A percentile compares a stretch with the other conserved stretches of the same genome.
Evolutionary conservation across 1,140 invertebrate genomes (phyloP).

Genomic region (Eriosoma lanigerum): DNA sequence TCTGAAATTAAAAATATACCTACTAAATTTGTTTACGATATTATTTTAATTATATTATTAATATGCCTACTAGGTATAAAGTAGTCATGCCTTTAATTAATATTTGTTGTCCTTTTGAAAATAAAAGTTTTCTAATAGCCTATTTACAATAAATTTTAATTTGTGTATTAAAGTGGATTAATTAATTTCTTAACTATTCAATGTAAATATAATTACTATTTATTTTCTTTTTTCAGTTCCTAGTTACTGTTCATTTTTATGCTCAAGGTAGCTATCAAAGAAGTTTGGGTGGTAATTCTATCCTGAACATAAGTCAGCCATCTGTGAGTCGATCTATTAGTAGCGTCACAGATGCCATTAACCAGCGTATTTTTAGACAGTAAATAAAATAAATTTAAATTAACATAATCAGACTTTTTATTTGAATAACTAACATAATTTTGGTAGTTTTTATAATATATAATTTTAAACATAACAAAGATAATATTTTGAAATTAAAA

Average conservation of each 20-base stretch:
- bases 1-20: background rate
- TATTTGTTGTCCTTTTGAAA: no score
- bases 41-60: no score
- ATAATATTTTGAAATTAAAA: no score
- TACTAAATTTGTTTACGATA: no score
- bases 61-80: no score
- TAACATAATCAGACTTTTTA: background rate
- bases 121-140: no score
- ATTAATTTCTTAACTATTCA: no score
- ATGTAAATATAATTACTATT: no score
- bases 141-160: no score
- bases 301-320: background rate
- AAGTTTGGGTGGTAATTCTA: background rate
- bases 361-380: background rate
- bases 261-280: background rate
- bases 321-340: background rate
- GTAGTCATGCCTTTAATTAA: no score
- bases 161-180: no score
- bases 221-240: background rate
- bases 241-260: constrained; percentile 1
- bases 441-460: background rate
- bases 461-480: background rate
- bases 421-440: background rate
- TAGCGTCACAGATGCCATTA: background rate
- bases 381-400: constrained; percentile 4